phyloP scores from a whole-genome alignment of 2,113 vertebrate genomes.

The Chaetura pelagica region DNA sequence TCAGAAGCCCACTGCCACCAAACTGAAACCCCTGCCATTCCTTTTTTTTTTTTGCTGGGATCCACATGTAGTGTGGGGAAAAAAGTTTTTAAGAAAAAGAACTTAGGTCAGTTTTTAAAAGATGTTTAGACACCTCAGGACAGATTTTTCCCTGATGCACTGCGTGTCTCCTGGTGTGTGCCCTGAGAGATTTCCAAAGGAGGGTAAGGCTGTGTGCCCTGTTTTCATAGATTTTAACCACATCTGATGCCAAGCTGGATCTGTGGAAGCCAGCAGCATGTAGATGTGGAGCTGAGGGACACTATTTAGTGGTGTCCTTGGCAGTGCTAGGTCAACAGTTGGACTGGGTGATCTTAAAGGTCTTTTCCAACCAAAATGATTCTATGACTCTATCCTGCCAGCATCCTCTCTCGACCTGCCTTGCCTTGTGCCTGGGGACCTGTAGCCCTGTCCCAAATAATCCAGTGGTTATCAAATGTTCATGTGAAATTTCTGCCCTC shows the following conservation, averaged over 20 bases:
- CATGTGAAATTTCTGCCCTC: neutral
- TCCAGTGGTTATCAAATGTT: rapidly evolving
- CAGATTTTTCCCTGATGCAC: neutral
- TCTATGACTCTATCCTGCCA: neutral
- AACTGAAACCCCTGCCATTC: neutral
- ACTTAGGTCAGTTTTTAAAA: neutral
- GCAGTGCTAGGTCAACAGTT: no score
- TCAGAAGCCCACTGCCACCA: neutral
- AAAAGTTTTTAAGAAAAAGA: neutral
- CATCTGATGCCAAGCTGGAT: neutral
- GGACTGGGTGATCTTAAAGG: no score
- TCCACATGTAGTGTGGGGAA: neutral
- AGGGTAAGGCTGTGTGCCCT: neutral
- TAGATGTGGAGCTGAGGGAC: no score
- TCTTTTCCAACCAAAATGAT: no score
- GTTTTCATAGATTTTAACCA: neutral
- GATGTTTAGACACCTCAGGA: neutral
- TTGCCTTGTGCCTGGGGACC: neutral
- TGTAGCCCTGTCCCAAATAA: neutral
- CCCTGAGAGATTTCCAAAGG: neutral
- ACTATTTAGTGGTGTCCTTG: no score
- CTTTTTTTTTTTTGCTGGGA: neutral
- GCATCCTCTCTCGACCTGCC: neutral
- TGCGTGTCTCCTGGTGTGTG: neutral
- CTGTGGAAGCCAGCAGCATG: neutral